Base-by-base conservation (phyloP, 2,888 invertebrate genomes). In the Polymixis flavicincta region DNA sequence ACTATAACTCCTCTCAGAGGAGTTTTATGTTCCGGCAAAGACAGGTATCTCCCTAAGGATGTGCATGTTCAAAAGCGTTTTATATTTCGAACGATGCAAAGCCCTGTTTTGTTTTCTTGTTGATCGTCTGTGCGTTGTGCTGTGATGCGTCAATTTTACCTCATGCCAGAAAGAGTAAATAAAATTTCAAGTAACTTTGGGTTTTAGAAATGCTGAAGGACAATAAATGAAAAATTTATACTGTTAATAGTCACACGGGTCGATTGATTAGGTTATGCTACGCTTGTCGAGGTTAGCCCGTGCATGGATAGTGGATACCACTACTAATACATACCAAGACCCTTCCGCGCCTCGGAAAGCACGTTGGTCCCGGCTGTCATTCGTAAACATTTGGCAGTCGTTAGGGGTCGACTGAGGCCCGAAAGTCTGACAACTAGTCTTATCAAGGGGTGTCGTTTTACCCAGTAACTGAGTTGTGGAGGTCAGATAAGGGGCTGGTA, bases 11-110 rank as follows among this genome's bases (percentile, higher is more conserved):
- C 60, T 65, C 68, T 81, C 71, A 32, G 57, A 57, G 67, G 82
- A 85, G 57, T 77, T 83, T 84, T 83, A 81, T 74, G 59, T 82
- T 67, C 74, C 59, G 71, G 71, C 77, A 78, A 70, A 85, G 78
- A 78, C 79, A 78, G 72, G 71, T 78, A 70, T 59, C 66, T 82
- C 85, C 78, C 78, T 37, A 22, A 68, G 61, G 78, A 54, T 22
- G 59, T 64, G 77, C 70, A 81, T 63, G 72, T 65, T 85, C 42
- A 69, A 84, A 84, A 71, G 57, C 28, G 54, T 68, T 85, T 71
- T 75, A 74, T 75, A 65, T 77, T 65, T 68, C 42, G 71, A 71
- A 76, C 17, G 65, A n/a, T 77, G 61, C 28, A 73, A 81, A 68
- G 73, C n/a, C 22, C 0, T 11, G 42, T 81, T 75, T 60, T 54